Evolutionary conservation across 2,888 invertebrate genomes (phyloP), one percentile per base, ranked within the genome.

Genomic region (Resseliella maxima): DNA sequence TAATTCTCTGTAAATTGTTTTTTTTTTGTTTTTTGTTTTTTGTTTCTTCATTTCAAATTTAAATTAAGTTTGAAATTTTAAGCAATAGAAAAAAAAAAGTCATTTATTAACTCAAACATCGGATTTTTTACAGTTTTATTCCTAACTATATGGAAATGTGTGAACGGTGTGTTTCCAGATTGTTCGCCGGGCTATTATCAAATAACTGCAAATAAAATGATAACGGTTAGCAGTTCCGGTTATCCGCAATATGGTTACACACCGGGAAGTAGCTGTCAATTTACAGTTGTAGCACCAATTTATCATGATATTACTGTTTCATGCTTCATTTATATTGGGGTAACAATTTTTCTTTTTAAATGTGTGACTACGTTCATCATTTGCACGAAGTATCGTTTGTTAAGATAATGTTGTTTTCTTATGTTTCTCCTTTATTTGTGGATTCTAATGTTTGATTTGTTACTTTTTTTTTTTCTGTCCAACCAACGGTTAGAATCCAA

Each of bases 271-370:
- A 24, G 24, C 18, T 72, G 72, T 15, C 31, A 72, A 15, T 31
- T 27, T 31, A 72, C 72, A 31, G 31, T 35, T 15, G 12, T 15
- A 1, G 72, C 12, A 35, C 72, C 72, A 72, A 72, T 72, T 72
- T 72, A 31, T 72, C 72, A 72, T 35, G 12, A 72, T 12, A 5
- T 72, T 15, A 2, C 10, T 0, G 72, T 15, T 31, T 31, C 15
- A 72, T 72, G 72, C 72, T 18, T 3, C 15, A 24, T 24, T 24
- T 59, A 59, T 81, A 36, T 81, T 81, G 81, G 81, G 81, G 81
- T 81, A 81, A 81, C 5, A n/a, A 54, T 18, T 6, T 54, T 54
- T 12, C 18, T 54, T 54, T 12, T 54, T 12, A 54, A 54, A 10
- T 41, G 41, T 41, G 41, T 41, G 41, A 54, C 18, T 3, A 54